Percentiles rank a stretch among this genome's conserved stretches.
phyloP scores from a whole-genome alignment of 2,888 invertebrate genomes.

The Alloplasta piceator region DNA sequence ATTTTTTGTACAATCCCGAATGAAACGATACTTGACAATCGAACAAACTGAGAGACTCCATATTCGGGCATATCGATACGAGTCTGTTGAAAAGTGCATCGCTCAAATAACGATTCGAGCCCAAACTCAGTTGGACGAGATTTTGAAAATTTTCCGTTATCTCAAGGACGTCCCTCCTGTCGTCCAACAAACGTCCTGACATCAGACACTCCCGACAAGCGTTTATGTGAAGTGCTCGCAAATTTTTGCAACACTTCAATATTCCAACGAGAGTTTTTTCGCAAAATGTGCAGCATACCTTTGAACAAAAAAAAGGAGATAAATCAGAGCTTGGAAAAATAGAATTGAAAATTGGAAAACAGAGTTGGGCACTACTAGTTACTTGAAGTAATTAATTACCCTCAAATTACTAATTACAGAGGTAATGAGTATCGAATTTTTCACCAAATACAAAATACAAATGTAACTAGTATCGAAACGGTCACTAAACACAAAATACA shows the following conservation, averaged over 20 bases:
- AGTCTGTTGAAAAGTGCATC: slow-evolving; percentile 90
- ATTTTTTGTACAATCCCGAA: slow-evolving; percentile 87
- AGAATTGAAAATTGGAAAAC: too few relatives aligned
- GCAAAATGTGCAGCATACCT: slow-evolving; percentile 86
- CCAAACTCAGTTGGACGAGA: slow-evolving; percentile 86
- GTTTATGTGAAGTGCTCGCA: slow-evolving; percentile 86
- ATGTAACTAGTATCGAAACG: too few relatives aligned
- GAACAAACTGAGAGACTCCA: slow-evolving; percentile 87
- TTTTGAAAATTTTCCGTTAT: slow-evolving; percentile 83
- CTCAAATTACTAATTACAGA: too few relatives aligned
- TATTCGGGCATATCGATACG: slow-evolving; percentile 85
- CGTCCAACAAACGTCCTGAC: slow-evolving; percentile 88
- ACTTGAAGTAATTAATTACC: too few relatives aligned
- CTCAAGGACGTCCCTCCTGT: slow-evolving; percentile 85
- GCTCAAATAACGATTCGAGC: slow-evolving; percentile 89
- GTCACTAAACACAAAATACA: too few relatives aligned
- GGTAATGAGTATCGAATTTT: too few relatives aligned
- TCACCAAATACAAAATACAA: too few relatives aligned
- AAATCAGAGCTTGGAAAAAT: too few relatives aligned
- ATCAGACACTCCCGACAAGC: slow-evolving; percentile 90
- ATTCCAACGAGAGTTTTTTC: slow-evolving; percentile 87
- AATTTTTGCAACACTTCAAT: slow-evolving; percentile 85
- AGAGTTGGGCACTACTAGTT: too few relatives aligned
- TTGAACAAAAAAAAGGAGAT: slow-evolving; percentile 24
- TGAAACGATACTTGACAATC: slow-evolving; percentile 90